A percentile compares a stretch with the other conserved stretches of the same genome.
These are phyloP conservation scores for Frankliniella intonsa DNA, from an alignment of 2,888 invertebrate species.

Conservation along the genomic window DNA sequence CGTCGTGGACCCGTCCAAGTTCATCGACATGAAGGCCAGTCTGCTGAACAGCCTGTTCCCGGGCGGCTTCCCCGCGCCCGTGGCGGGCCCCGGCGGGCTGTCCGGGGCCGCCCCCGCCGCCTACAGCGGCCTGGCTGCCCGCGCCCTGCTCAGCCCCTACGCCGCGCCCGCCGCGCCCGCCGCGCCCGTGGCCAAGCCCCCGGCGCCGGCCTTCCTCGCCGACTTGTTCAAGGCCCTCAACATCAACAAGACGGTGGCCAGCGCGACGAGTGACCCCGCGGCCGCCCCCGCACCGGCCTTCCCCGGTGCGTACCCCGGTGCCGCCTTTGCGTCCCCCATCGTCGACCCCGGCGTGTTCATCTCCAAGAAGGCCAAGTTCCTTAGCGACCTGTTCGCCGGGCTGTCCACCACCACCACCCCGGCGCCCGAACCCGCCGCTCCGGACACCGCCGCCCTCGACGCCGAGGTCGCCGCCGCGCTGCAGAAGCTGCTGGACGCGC, in stretches of 20 bases:
- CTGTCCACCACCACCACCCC: slow-evolving; percentile 36
- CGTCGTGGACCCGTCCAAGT: slow-evolving; percentile 30
- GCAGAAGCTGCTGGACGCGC: slow-evolving; percentile 13
- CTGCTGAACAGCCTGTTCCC: slow-evolving; percentile 34
- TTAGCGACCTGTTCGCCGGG: slow-evolving; percentile 32
- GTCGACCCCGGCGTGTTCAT: slow-evolving; percentile 35
- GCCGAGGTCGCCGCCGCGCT: not conserved
- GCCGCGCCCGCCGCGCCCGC: slow-evolving; percentile 44
- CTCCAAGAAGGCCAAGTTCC: slow-evolving; percentile 35
- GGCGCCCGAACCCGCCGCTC: slow-evolving; percentile 43
- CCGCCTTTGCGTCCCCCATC: slow-evolving; percentile 34
- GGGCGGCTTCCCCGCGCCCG: slow-evolving; percentile 37
- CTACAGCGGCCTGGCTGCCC: slow-evolving; percentile 37
- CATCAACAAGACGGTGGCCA: slow-evolving; percentile 19
- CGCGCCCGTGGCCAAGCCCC: slow-evolving; percentile 40
- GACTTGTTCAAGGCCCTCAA: slow-evolving; percentile 15
- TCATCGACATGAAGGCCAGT: slow-evolving; percentile 35
- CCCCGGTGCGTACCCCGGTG: slow-evolving; percentile 39
- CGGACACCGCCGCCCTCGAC: slow-evolving; percentile 7
- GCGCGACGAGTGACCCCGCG: slow-evolving; percentile 42
- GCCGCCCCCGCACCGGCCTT: slow-evolving; percentile 43
- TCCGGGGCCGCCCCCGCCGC: slow-evolving; percentile 33
- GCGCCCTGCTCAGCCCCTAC: slow-evolving; percentile 50
- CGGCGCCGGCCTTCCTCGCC: slow-evolving; percentile 37
- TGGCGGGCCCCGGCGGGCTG: slow-evolving; percentile 37